These are phyloP conservation scores for Cinclus mexicanus DNA, from an alignment of 2,113 vertebrate genomes.

Conservation along the genomic window DNA sequence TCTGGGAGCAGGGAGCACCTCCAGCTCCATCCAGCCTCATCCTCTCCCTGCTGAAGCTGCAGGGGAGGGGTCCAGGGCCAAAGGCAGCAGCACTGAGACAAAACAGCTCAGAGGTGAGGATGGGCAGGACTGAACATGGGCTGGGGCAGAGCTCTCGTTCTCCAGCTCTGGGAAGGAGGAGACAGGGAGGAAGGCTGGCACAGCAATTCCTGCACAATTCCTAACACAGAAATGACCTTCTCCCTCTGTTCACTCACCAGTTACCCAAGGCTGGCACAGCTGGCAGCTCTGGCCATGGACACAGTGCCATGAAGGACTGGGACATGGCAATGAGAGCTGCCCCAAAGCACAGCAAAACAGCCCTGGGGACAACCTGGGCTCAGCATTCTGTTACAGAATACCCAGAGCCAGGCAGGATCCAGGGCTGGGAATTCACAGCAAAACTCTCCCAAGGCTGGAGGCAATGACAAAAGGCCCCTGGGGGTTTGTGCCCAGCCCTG, in stretches of 20 bases:
- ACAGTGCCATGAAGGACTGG: accelerated
- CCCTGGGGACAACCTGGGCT: background rate
- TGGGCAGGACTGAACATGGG: background rate
- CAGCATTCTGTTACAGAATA: accelerated
- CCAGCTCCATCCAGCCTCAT: background rate
- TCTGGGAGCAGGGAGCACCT: background rate
- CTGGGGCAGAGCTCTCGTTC: background rate
- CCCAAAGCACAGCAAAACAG: accelerated
- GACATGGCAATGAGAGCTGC: accelerated
- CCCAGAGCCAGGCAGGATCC: background rate
- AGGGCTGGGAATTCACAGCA: background rate
- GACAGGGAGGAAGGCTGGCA: background rate
- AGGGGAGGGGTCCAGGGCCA: background rate
- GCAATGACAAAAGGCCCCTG: accelerated
- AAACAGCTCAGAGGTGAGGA: background rate
- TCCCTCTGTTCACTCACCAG: background rate
- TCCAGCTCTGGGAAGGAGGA: background rate
- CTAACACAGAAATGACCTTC: background rate
- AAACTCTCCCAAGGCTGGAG: background rate
- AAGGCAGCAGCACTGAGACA: background rate
- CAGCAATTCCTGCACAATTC: background rate
- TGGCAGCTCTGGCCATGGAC: accelerated
- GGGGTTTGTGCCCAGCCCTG: background rate
- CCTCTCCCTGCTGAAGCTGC: background rate
- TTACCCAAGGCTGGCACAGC: background rate